Base-by-base conservation (phyloP, 2,888 invertebrate genomes). In the Tenthredo notha region DNA sequence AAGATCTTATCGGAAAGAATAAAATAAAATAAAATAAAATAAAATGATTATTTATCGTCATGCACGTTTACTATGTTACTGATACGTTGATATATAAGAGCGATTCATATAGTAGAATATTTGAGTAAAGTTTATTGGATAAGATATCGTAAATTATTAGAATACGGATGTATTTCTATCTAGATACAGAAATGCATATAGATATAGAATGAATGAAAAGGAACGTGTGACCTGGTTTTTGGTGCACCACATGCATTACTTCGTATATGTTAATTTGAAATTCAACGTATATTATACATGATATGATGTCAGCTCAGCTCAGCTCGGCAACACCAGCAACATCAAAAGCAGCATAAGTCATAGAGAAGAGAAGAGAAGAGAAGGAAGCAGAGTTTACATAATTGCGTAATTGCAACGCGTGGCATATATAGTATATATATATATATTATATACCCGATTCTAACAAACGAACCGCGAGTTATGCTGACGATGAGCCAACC, bases 341-440 rank as follows among this genome's bases (percentile, higher is more conserved):
- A 61, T 21, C n/a, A 61, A 10, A 1, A 58, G 58, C 18, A 50
- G 50, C 5, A 50, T 15, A 1, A 29, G 33, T 33, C 2, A 33
- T 15, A 33, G 67, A 61, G 25, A 21, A 29, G 18, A 18, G 15
- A 33, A 33, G 67, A 61, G 25, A 21, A 29, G 18, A 18, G 15
- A 33, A 67, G 15, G 33, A 15, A 15, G 33, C 67, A 6, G 67
- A 29, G 67, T 74, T n/a, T 74, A 29, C 43, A 74, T 61, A 58
- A 80, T 80, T 80, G 58, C 58, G 80, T 50, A 58, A 61, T 77
- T 77, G 77, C 29, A 29, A 33, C 77, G 77, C 77, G 77, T 77
- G 77, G 72, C 40, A 21, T 43, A 43, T n/a, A n/a, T n/a, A n/a
- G n/a, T n/a, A n/a, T n/a, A n/a, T n/a, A n/a, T n/a, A n/a, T n/a